phyloP scores from a whole-genome alignment of 2,888 invertebrate species.

The Operophtera brumata region DNA sequence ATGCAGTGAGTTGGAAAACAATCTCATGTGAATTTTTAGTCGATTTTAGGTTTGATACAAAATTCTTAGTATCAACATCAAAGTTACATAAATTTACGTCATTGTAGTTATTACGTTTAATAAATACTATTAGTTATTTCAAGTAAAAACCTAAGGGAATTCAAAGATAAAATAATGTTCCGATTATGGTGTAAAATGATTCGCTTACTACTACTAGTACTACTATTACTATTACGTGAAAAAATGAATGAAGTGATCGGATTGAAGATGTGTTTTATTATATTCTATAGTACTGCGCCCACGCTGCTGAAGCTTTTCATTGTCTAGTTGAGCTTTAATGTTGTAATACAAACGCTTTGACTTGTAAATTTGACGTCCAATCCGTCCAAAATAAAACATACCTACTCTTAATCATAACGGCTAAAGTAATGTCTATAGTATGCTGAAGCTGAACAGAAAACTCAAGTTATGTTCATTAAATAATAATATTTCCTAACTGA shows the following conservation, averaged over 20 bases:
- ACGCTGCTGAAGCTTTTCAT: conserved; percentile 34
- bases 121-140: no score
- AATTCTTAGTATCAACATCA: neutral
- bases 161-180: no score
- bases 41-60: neutral
- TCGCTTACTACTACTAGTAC: no score
- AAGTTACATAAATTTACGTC: no score
- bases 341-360: conserved; percentile 35
- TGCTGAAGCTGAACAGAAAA: conserved; percentile 16
- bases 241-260: conserved; percentile 4
- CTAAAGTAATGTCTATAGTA: conserved; percentile 23
- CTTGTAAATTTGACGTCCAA: conserved; percentile 26
- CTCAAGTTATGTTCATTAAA: neutral
- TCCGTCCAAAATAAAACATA: neutral
- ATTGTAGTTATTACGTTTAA: no score
- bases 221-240: no score
- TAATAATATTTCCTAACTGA: neutral
- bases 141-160: no score
- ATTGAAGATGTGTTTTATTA: neutral
- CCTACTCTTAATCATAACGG: neutral
- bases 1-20: neutral
- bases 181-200: no score
- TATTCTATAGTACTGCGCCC: conserved; percentile 36
- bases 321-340: conserved; percentile 26
- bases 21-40: neutral